Evolutionary conservation across 2,888 invertebrate genomes (phyloP).

Genomic region (Strigamia maritima): DNA sequence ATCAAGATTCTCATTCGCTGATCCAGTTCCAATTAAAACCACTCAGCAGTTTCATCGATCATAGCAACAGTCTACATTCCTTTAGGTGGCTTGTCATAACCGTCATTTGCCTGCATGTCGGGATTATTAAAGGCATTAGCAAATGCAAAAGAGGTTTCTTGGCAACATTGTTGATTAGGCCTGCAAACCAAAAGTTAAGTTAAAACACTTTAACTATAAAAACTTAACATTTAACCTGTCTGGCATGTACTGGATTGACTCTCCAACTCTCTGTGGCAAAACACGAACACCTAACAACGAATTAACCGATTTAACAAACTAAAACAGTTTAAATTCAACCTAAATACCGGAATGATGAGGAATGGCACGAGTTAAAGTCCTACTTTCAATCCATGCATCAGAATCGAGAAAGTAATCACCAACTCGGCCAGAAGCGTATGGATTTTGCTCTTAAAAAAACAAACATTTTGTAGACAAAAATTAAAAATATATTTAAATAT

Average conservation of each 20-base stretch:
- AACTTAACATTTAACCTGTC: neutral
- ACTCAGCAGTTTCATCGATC: neutral
- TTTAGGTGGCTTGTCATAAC: conserved; percentile 1
- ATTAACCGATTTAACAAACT: no score
- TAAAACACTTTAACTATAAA: neutral
- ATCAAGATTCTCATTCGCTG: neutral
- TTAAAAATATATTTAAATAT: neutral
- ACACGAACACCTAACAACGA: neutral
- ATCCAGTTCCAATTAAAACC: no score
- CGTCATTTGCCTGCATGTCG: neutral
- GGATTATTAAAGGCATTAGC: neutral
- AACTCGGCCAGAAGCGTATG: conserved; percentile 12
- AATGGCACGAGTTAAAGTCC: conserved; percentile 17
- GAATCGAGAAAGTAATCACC: conserved; percentile 11
- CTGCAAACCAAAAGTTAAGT: neutral
- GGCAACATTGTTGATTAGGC: neutral
- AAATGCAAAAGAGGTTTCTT: neutral
- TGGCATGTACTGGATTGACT: neutral
- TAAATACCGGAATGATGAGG: neutral
- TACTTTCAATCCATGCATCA: neutral
- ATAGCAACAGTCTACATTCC: neutral
- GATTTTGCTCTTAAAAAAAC: neutral
- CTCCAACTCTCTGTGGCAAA: neutral
- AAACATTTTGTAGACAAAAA: neutral
- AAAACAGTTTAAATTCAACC: neutral